Base-by-base conservation (phyloP, 2,888 invertebrate genomes). In the Amphiduros pacificus region DNA sequence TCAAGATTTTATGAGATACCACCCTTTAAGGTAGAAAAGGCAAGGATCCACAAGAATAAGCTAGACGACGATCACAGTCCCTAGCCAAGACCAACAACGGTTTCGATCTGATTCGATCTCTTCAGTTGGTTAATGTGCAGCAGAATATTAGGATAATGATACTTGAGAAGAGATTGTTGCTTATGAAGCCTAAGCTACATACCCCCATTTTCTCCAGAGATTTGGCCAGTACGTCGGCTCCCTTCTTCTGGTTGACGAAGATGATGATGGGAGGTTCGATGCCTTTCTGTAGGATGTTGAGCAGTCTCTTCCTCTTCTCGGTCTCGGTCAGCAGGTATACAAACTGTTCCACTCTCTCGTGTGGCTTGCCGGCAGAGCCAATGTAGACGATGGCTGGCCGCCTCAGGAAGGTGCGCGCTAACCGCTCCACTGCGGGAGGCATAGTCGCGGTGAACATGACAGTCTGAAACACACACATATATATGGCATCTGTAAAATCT, bases 401-500 rank as follows among this genome's bases (percentile, higher is more conserved):
- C 60, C 99, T 87, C 26, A 99, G 85, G 84, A 99, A 99, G 31
- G 90, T 92, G 66, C 96, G 87, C 0, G 99, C 99, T 66, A 99
- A 85, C 64, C 98, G 87, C 85, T 99, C 99, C 1, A 99, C 96
- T 2, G 97, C 93, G 0, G 97, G 91, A 9, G 97, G 97, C 99
- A 99, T 99, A 68, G 99, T 99, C 2, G 99, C 99, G 54, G 99
- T 99, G 84, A 99, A 99, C 99, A 99, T 99, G 81, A 99, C 99
- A 75, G 99, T 99, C 90, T 90, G 74, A 31, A 82, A 41, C 20
- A 54, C 22, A 27, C 22, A 36, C 24, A 40, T 14, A 60, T 5
- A 36, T 11, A n/a, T n/a, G n/a, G n/a, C n/a, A n/a, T n/a, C n/a
- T n/a, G n/a, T n/a, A n/a, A n/a, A n/a, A n/a, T n/a, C n/a, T n/a